A percentile compares a stretch with the other conserved stretches of the same genome.
phyloP scores from a whole-genome alignment of 2,888 invertebrate species.

The Heteropelma amictum region DNA sequence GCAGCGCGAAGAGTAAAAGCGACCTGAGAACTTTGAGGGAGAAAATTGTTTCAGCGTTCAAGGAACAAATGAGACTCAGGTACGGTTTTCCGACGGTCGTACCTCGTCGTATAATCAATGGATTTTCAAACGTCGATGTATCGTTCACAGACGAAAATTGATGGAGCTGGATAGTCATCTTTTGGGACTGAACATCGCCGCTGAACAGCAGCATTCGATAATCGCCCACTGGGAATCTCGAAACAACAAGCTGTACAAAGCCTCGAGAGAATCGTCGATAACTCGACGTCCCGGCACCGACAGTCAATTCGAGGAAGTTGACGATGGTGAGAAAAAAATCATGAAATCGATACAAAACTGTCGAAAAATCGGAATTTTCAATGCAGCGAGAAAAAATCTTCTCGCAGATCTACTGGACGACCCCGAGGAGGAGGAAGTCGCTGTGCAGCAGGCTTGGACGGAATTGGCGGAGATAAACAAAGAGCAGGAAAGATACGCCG shows the following conservation, averaged over 20 bases:
- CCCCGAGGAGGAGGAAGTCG: slow-evolving; percentile 81
- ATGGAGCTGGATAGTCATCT: slow-evolving; percentile 95
- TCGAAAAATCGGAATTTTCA: too few relatives aligned
- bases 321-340: slow-evolving; percentile 64
- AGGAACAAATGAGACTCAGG: slow-evolving; percentile 94
- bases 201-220: slow-evolving; percentile 91
- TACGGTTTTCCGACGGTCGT: slow-evolving; percentile 56
- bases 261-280: slow-evolving; percentile 78
- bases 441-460: slow-evolving; percentile 90
- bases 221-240: slow-evolving; percentile 94
- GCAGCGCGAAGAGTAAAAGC: slow-evolving; percentile 63
- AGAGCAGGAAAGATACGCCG: slow-evolving; percentile 90
- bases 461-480: slow-evolving; percentile 90
- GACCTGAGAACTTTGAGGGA: slow-evolving; percentile 85
- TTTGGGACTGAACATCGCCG: slow-evolving; percentile 91
- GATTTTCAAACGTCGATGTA: background rate
- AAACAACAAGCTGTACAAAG: slow-evolving; percentile 86
- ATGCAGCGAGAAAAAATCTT: too few relatives aligned
- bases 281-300: slow-evolving; percentile 60
- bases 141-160: slow-evolving; percentile 82
- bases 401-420: slow-evolving; percentile 71
- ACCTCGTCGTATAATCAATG: background rate
- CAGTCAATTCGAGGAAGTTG: slow-evolving; percentile 64
- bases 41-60: slow-evolving; percentile 92
- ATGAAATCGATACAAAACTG: background rate